A percentile compares a stretch with the other conserved stretches of the same genome.
Evolutionary conservation across 2,113 vertebrate species (phyloP).

Genomic region (Tupaia tana): DNA sequence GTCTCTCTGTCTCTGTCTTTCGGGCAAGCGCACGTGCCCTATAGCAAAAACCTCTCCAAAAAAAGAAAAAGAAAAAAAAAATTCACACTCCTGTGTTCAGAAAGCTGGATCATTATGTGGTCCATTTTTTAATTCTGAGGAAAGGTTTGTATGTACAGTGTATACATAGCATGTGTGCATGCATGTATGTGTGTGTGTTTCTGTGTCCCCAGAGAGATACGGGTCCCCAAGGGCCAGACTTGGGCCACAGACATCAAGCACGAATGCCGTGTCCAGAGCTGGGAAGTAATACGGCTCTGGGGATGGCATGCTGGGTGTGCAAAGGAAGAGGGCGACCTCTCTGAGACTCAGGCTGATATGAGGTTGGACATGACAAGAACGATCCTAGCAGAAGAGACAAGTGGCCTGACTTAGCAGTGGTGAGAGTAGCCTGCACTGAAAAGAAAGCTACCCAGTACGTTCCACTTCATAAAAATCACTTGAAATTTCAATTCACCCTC

Average conservation of each 20-base stretch:
- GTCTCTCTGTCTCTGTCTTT: too few relatives aligned
- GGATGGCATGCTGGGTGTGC: not conserved
- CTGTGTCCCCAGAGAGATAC: conserved; percentile 1
- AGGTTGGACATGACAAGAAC: not conserved
- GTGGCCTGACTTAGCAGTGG: not conserved
- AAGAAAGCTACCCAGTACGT: not conserved
- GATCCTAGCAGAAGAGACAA: not conserved
- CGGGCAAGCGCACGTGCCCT: too few relatives aligned
- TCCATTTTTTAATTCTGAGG: not conserved
- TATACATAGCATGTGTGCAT: not conserved
- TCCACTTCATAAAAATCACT: not conserved
- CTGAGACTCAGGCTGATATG: not conserved
- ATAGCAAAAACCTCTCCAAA: too few relatives aligned
- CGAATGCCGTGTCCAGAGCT: not conserved
- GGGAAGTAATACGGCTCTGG: not conserved
- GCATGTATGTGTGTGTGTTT: not conserved
- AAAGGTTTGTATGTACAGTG: not conserved
- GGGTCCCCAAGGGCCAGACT: not conserved
- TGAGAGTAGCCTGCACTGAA: not conserved
- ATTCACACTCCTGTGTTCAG: not conserved
- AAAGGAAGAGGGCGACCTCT: not conserved
- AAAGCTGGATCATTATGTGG: not conserved
- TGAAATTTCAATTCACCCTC: not conserved
- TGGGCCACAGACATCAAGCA: not conserved
- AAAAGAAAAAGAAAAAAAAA: not conserved